phyloP scores from a whole-genome alignment of 2,797 vertebrate genomes.

The Dryobates pubescens region DNA sequence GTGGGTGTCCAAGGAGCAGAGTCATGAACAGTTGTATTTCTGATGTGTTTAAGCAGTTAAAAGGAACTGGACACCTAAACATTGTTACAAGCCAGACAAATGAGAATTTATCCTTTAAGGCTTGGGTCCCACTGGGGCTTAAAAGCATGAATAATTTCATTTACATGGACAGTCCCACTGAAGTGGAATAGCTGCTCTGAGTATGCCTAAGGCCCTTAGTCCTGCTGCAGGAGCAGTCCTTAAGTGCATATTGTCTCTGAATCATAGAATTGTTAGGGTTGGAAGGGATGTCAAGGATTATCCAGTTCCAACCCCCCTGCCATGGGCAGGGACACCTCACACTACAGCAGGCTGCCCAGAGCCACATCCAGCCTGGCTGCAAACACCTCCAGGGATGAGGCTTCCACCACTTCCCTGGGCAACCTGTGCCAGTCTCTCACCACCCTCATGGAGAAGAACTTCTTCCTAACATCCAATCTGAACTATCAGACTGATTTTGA shows the following conservation, averaged over 20 bases:
- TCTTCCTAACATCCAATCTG: no score
- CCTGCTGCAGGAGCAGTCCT: background rate
- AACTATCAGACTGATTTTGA: background rate
- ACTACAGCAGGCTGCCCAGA: no score
- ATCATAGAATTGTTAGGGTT: no score
- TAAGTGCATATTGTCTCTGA: background rate
- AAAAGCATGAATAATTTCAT: background rate
- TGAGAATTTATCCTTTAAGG: background rate
- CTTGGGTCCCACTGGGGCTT: background rate
- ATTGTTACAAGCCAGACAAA: background rate
- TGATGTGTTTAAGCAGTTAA: background rate
- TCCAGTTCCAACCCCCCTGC: no score
- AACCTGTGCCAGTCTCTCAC: no score
- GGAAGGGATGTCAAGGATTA: no score
- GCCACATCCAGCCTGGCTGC: no score
- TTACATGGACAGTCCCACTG: background rate
- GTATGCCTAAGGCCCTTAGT: background rate
- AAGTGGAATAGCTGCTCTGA: background rate
- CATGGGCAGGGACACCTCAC: no score
- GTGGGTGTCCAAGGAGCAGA: background rate
- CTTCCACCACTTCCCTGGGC: no score
- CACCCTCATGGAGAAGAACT: no score
- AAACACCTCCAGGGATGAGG: no score
- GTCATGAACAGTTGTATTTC: background rate
- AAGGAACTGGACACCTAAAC: background rate